Evolutionary conservation across 2,888 invertebrate genomes (phyloP).

Genomic region (Eupithecia exiguata): DNA sequence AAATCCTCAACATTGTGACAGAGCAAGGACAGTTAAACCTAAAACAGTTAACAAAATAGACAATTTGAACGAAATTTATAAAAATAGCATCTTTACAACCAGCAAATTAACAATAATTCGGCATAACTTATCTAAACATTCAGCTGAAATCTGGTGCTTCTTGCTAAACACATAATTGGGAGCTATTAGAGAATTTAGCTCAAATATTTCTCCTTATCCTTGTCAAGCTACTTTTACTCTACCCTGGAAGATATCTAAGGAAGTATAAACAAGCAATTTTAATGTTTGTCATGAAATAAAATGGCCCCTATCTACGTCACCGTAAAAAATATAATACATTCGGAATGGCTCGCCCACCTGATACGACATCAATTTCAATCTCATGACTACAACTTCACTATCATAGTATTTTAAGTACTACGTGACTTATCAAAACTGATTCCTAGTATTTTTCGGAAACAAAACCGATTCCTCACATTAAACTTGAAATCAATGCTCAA

Average conservation of each 20-base stretch:
- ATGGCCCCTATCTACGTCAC: conserved; percentile 39
- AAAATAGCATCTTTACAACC: conserved; percentile 13
- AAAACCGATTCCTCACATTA: neutral
- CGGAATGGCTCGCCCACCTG: conserved; percentile 42
- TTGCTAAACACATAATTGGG: neutral
- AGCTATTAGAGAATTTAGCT: neutral
- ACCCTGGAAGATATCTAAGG: conserved; percentile 36
- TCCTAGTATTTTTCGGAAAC: neutral
- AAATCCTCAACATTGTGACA: neutral
- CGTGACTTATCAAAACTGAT: neutral
- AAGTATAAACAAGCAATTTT: conserved; percentile 30
- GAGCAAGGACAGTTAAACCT: neutral
- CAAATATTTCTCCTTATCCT: neutral
- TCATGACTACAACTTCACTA: neutral
- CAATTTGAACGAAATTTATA: conserved; percentile 9
- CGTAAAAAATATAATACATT: conserved; percentile 35
- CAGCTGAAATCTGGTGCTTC: neutral
- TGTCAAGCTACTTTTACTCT: neutral
- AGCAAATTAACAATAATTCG: neutral
- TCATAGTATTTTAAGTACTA: conserved; percentile 6
- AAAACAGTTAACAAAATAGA: conserved; percentile 1
- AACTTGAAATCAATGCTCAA: neutral
- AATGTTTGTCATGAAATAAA: conserved; percentile 37
- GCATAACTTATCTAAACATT: neutral
- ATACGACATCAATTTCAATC: conserved; percentile 5